Conservation (phyloP, 2,797 vertebrate species). For the Arctocebus calabarensis region DNA sequence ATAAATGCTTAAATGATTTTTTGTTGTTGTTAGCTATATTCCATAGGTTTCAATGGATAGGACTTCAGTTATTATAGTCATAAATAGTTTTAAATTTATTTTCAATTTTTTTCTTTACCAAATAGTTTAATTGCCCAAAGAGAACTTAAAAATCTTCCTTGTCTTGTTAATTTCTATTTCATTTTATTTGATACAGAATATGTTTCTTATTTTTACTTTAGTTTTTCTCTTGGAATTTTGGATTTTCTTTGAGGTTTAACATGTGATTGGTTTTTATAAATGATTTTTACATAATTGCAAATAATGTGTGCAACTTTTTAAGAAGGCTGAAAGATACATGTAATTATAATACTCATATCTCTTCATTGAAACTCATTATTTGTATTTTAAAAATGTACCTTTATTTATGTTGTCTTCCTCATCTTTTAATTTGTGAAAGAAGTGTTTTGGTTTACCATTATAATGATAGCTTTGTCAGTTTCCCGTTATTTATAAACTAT, state of each 20-base stretch:
- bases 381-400: constrained; percentile 37
- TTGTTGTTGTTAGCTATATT: neutral
- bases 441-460: constrained; percentile 13
- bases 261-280: neutral
- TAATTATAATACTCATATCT: neutral
- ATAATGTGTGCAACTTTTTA: neutral
- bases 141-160: neutral
- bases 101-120: constrained; percentile 32
- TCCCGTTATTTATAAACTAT: neutral
- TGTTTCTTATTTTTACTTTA: neutral
- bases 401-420: neutral
- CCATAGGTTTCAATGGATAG: neutral
- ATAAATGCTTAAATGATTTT: neutral
- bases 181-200: neutral
- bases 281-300: neutral
- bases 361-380: neutral
- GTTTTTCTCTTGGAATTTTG: constrained; percentile 12
- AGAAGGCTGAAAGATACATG: neutral
- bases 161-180: constrained; percentile 29
- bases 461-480: neutral
- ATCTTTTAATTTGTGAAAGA: constrained; percentile 9
- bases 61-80: neutral
- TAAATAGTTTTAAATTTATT: constrained; percentile 2
- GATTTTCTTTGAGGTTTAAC: constrained; percentile 28
- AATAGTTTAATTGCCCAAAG: neutral